Evolutionary conservation across 2,797 vertebrate genomes (phyloP).

Genomic region (Pangasius larnaudii): DNA sequence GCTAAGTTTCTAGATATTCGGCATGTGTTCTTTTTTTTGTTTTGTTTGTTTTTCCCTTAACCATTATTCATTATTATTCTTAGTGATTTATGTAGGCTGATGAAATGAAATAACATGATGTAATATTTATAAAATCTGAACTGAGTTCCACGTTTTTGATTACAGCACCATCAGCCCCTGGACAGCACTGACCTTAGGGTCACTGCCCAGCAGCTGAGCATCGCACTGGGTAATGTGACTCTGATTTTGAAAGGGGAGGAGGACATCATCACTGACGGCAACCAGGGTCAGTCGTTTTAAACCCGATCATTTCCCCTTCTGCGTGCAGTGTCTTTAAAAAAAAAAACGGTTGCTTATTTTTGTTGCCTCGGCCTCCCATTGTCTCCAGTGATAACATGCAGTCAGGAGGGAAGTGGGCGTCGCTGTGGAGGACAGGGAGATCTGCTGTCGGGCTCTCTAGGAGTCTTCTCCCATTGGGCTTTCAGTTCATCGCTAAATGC

Average conservation of each 20-base stretch:
- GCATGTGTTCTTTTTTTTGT: not conserved
- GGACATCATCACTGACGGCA: constrained; percentile 92
- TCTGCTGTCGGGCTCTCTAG: constrained; percentile 90
- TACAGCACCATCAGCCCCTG: constrained; percentile 83
- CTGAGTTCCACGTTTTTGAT: constrained; percentile 9
- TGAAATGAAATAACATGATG: not conserved
- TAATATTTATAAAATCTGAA: not conserved
- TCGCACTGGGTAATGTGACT: constrained; percentile 92
- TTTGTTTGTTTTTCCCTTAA: not conserved
- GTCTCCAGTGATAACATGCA: constrained; percentile 84
- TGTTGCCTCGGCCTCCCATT: not conserved
- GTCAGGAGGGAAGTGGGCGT: constrained; percentile 87
- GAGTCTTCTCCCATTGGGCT: constrained; percentile 93
- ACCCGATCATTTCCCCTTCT: not conserved
- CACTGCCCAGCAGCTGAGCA: constrained; percentile 86
- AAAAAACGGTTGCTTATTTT: not conserved
- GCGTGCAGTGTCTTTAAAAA: not conserved
- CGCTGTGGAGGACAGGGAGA: constrained; percentile 97
- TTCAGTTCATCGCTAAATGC: constrained; percentile 80
- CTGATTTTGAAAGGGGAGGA: constrained; percentile 91
- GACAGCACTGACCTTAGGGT: constrained; percentile 80
- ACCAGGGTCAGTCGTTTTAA: constrained; percentile 79
- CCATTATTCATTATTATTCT: not conserved
- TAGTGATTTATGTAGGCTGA: not conserved
- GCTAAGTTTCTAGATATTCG: too few species aligned